Evolutionary conservation across 2,113 vertebrate species (phyloP), one percentile per base, ranked within the genome.

Genomic region (Hippocampus guttulatus): DNA sequence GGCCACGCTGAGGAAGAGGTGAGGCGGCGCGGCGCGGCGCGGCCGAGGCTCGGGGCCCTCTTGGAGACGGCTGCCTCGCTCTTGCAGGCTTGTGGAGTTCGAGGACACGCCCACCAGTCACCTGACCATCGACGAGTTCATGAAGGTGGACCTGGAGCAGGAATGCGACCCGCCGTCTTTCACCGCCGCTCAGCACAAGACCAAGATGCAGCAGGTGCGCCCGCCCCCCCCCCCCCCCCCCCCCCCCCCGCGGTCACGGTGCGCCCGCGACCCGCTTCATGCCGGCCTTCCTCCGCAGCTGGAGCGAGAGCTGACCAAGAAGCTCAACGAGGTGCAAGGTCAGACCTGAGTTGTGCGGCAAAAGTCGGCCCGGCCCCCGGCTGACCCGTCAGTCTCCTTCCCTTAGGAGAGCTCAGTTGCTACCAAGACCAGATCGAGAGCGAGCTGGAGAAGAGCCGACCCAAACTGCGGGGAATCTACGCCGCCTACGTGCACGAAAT

Each of bases 81-180:
- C 30, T 25, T 12, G n/a, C 69, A 99, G 97, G 81, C 88, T 99
- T 68, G 98, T 94, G 0, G 97, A 99, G 80, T 99, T 99, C 77
- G 97, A 98, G 82, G 96, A 99, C 79, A 99, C 97, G 0, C 97
- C 97, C 55, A 98, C 97, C 73, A 98, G 97, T 81, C 94, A 98
- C 84, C 91, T 99, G 82, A 99, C 97, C 6, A 96, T 99, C 25
- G 96, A 98, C 38, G 96, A 99, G 83, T 99, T 99, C 76, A 98
- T 99, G 97, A 94, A 89, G 76, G 94, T 97, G 3, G 97, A 99
- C 76, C 81, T 98, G 88, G 95, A 97, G 78, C 92, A 94, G 81
- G 97, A 99, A 73, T 98, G 97, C 9, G 97, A 98, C 77, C 97
- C 97, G 5, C 97, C 97, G 1, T 99, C 97, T 0, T 99, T 97